Percentiles rank a stretch among this genome's conserved stretches.
Conservation (phyloP, 1,140 invertebrate genomes). For the Zophobas atratus region DNA sequence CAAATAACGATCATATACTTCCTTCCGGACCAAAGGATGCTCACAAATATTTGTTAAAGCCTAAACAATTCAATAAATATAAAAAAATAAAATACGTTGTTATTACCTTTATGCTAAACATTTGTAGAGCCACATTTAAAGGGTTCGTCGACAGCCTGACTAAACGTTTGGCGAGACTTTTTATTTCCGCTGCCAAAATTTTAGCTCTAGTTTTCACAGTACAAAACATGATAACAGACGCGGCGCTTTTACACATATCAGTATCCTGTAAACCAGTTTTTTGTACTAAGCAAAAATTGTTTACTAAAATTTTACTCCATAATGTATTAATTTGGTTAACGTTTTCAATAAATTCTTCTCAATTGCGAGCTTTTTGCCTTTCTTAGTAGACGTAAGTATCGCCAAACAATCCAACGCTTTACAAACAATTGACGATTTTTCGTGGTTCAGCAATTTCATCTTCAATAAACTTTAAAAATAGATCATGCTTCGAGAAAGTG, state of each 20-base stretch:
- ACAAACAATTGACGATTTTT: constrained; percentile 49
- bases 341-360: constrained; percentile 55
- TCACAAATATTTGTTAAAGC: constrained; percentile 61
- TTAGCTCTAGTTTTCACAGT: constrained; percentile 61
- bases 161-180: constrained; percentile 56
- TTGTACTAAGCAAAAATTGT: constrained; percentile 1
- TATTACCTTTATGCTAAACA: constrained; percentile 61
- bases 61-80: constrained; percentile 48
- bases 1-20: constrained; percentile 54
- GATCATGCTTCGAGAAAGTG: constrained; percentile 10
- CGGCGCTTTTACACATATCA: constrained; percentile 59
- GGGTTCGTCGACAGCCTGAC: constrained; percentile 57
- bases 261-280: constrained; percentile 50
- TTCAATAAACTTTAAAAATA: constrained; percentile 25
- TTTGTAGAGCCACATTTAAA: constrained; percentile 56
- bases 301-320: constrained; percentile 49
- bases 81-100: constrained; percentile 12
- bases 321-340: constrained; percentile 58
- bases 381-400: constrained; percentile 52
- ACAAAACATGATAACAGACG: constrained; percentile 61
- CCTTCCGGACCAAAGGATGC: constrained; percentile 57
- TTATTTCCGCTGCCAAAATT: constrained; percentile 57
- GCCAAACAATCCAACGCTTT: constrained; percentile 54
- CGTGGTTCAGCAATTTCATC: constrained; percentile 52
- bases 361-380: constrained; percentile 59